A percentile compares a stretch with the other conserved stretches of the same genome.
These are phyloP conservation scores for Haplochromis burtoni DNA, from an alignment of 2,113 vertebrate species.

Conservation along the genomic window DNA sequence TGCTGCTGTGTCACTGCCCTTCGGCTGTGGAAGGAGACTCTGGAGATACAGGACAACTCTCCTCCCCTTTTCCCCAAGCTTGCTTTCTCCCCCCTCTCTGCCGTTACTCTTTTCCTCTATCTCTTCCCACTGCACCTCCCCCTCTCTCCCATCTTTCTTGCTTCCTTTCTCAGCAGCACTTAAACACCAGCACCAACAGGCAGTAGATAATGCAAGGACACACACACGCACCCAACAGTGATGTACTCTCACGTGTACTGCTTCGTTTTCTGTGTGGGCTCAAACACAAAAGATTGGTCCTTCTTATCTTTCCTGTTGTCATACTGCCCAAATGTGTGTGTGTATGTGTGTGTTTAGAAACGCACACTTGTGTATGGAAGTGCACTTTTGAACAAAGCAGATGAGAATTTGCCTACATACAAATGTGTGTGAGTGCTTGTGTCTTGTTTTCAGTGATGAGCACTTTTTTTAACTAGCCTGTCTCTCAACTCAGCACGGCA, in stretches of 20 bases:
- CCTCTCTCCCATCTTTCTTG: neutral
- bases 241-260: constrained; percentile 21
- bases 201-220: constrained; percentile 45
- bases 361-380: neutral
- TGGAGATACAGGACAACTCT: neutral
- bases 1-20: constrained; percentile 45
- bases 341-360: neutral
- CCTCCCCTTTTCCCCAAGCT: neutral
- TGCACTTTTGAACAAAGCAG: neutral
- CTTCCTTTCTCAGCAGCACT: constrained; percentile 2
- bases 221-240: constrained; percentile 11
- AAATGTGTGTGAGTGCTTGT: neutral
- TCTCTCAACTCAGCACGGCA: constrained; percentile 31
- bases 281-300: constrained; percentile 19
- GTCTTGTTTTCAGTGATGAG: constrained; percentile 1
- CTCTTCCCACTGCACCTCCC: neutral
- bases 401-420: neutral
- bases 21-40: constrained; percentile 1
- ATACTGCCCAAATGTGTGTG: neutral
- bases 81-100: neutral
- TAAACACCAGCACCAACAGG: constrained; percentile 34
- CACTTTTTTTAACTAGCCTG: neutral
- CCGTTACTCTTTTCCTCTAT: neutral
- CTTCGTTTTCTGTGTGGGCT: constrained; percentile 34
- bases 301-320: constrained; percentile 35